phyloP scores from a whole-genome alignment of 2,888 invertebrate genomes.

The Campoletis raptor region DNA sequence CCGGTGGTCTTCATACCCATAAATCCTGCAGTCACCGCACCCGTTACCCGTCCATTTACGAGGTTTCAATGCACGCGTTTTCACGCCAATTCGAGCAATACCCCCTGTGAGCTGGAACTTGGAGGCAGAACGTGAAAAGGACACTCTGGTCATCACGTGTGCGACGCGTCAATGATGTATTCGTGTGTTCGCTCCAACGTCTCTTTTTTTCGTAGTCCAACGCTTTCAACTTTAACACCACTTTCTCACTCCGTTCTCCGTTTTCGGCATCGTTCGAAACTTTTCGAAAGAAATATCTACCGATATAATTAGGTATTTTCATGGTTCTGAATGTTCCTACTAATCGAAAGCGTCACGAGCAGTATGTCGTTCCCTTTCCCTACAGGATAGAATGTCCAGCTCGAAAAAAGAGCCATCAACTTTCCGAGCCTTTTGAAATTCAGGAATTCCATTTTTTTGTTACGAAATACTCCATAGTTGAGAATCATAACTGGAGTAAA shows the following conservation, averaged over 20 bases:
- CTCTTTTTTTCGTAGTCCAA: slow-evolving; percentile 9
- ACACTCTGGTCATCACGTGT: slow-evolving; percentile 57
- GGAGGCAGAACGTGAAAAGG: background rate
- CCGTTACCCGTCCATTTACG: slow-evolving; percentile 68
- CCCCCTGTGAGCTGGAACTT: slow-evolving; percentile 26
- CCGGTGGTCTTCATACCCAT: slow-evolving; percentile 67
- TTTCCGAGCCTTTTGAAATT: background rate
- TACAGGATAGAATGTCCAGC: background rate
- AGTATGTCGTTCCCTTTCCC: slow-evolving; percentile 40
- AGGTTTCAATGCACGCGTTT: slow-evolving; percentile 63
- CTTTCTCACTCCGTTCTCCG: slow-evolving; percentile 8
- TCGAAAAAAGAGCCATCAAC: background rate
- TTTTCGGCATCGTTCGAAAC: background rate
- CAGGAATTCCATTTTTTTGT: background rate
- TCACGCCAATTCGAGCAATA: slow-evolving; percentile 68
- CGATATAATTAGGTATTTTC: slow-evolving; percentile 63
- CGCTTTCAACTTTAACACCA: background rate
- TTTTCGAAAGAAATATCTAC: slow-evolving; percentile 32
- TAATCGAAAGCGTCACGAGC: slow-evolving; percentile 57
- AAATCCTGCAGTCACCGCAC: slow-evolving; percentile 69
- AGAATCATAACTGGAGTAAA: background rate
- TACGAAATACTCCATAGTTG: background rate
- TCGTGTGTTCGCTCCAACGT: slow-evolving; percentile 22
- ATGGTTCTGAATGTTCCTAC: slow-evolving; percentile 43
- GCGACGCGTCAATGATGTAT: slow-evolving; percentile 32